Evolutionary conservation across 2,797 vertebrate genomes (phyloP).

Genomic region (Mormyrops attenuatus): DNA sequence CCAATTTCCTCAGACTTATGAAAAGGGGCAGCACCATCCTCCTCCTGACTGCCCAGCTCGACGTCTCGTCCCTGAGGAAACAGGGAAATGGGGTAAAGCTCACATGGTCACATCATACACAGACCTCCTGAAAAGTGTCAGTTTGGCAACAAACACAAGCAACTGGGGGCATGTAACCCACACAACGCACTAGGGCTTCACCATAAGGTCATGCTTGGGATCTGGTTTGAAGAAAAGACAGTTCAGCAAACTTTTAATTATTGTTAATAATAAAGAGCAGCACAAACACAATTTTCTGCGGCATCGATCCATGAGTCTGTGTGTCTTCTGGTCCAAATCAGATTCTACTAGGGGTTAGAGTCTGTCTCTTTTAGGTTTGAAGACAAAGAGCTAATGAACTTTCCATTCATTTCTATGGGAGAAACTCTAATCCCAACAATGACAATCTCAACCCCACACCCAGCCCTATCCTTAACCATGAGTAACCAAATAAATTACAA

Average conservation of each 20-base stretch:
- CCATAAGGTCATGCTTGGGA: neutral
- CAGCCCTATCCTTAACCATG: neutral
- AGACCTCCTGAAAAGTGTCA: conserved; percentile 10
- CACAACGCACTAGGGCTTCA: conserved; percentile 3
- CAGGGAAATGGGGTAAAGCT: conserved; percentile 70
- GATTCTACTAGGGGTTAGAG: neutral
- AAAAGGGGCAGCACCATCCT: conserved; percentile 37
- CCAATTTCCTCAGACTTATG: conserved; percentile 46
- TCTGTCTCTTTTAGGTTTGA: neutral
- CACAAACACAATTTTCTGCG: neutral
- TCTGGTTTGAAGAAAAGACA: neutral
- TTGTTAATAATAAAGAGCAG: neutral
- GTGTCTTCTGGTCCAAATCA: neutral
- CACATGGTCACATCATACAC: conserved; percentile 52
- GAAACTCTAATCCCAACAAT: neutral
- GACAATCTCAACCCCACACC: neutral
- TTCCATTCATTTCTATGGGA: neutral
- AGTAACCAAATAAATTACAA: neutral
- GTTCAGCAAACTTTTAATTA: neutral
- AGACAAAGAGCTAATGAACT: neutral
- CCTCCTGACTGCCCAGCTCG: conserved; percentile 41
- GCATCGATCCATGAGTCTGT: neutral
- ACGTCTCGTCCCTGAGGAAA: conserved; percentile 43
- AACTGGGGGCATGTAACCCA: neutral
- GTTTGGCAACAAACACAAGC: neutral